phyloP scores from a whole-genome alignment of 2,888 invertebrate genomes.

The Acrobasis consociella region DNA sequence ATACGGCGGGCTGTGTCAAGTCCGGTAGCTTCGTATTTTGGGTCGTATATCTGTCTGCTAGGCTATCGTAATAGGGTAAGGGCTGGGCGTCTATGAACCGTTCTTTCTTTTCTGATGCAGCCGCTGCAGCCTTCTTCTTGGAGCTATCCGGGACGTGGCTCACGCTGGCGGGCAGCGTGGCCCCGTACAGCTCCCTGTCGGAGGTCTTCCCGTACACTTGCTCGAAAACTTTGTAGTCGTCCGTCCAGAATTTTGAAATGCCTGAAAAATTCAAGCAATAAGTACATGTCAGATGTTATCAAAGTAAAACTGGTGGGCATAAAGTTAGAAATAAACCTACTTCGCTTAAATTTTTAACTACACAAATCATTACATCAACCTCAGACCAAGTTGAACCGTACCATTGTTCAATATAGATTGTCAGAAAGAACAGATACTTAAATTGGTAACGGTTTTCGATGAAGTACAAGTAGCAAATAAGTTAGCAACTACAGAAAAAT shows the following conservation, averaged over 20 bases:
- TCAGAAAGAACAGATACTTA: too few relatives aligned
- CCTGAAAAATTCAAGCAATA: slow-evolving; percentile 45
- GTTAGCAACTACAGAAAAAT: too few relatives aligned
- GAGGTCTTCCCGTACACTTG: slow-evolving; percentile 73
- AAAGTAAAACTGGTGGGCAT: too few relatives aligned
- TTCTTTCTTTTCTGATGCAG: slow-evolving; percentile 31
- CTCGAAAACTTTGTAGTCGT: slow-evolving; percentile 70
- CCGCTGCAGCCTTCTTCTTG: slow-evolving; percentile 51
- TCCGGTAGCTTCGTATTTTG: slow-evolving; percentile 44
- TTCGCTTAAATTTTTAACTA: too few relatives aligned
- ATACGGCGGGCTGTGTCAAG: slow-evolving; percentile 42
- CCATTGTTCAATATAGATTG: too few relatives aligned
- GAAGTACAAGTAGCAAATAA: too few relatives aligned
- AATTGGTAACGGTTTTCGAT: too few relatives aligned
- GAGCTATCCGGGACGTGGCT: slow-evolving; percentile 43
- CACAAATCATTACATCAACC: too few relatives aligned
- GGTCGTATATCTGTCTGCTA: slow-evolving; percentile 42
- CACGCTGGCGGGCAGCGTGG: slow-evolving; percentile 51
- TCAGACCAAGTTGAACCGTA: too few relatives aligned
- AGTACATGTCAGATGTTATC: neutral
- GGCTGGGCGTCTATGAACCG: slow-evolving; percentile 43
- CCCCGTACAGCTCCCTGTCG: slow-evolving; percentile 66
- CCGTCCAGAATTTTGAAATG: slow-evolving; percentile 69
- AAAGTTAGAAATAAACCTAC: too few relatives aligned
- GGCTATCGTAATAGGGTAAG: slow-evolving; percentile 37